Evolutionary conservation across 64 coral and sea anemone species (phyloP).

Genomic region (Catalaphyllia jardinei): DNA sequence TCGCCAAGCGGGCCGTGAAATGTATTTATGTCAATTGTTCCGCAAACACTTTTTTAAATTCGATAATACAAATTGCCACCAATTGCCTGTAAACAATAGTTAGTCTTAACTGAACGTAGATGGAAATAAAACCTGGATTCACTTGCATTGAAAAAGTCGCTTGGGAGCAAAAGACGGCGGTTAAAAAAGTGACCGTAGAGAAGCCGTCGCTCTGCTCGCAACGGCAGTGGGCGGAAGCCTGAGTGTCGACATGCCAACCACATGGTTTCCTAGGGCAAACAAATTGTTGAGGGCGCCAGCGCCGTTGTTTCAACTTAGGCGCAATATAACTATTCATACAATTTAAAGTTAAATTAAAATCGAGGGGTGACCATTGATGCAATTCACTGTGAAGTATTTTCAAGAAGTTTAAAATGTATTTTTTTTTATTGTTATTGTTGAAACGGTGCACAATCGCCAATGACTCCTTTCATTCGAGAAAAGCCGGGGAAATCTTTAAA

Average conservation of each 20-base stretch:
- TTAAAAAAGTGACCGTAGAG: neutral
- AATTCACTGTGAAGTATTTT: neutral
- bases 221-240: neutral
- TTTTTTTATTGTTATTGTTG: neutral
- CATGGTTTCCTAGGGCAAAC: neutral
- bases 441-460: neutral
- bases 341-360: neutral
- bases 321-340: neutral
- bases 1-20: neutral
- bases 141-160: neutral
- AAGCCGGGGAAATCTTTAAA: neutral
- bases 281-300: neutral
- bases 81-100: neutral
- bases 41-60: slow-evolving; percentile 39
- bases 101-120: neutral
- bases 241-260: neutral
- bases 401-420: neutral
- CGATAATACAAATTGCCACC: slow-evolving; percentile 8
- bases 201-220: neutral
- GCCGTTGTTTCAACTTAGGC: neutral
- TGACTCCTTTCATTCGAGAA: neutral
- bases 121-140: neutral
- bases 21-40: slow-evolving; percentile 4
- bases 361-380: neutral
- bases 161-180: neutral